Evolutionary conservation across 2,797 vertebrate species (phyloP), one percentile per base, ranked within the genome.

Genomic region (Sphenodon punctatus): DNA sequence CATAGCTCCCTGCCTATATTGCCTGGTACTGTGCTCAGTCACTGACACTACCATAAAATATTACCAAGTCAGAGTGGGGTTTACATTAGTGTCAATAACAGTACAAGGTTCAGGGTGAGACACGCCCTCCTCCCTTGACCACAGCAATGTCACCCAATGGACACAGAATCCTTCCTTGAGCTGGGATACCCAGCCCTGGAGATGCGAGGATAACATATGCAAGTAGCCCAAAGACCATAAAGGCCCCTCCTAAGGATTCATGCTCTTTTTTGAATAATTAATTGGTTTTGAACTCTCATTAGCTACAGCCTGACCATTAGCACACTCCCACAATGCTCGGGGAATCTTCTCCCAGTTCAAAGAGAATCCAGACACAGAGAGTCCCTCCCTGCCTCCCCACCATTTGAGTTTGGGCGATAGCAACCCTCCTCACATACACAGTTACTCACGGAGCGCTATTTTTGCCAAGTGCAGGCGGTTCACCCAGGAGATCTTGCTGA

Each of bases 401-500:
- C 4, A 1, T 6, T 2, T 20, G 23, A 34, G 49, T 3, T 8
- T 5, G 11, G 15, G 16, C 32, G 14, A 1, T n/a, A 19, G 3
- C 27, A 2, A 8, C 15, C 2, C 30, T 23, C 38, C 34, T 7
- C 4, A 51, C 73, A 5, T 2, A 14, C 9, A 13, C 27, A 22
- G 58, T 48, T 88, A 96, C 97, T 97, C 92, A 99, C 98, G 94
- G 76, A 97, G 96, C 41, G 97, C 96, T 0, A 98, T 96, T 94
- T 97, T 98, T 84, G 98, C 97, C 60, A 98, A 87, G 82, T 98
- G 97, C 69, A 98, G 83, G 19, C 97, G 95, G 88, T 98, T 98
- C 61, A 98, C 97, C 98, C 98, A 99, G 84, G 95, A 97, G 90
- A 98, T 98, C 94, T 98, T 98, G 93, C 97, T 98, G 87, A 98